phyloP scores from a whole-genome alignment of 1,140 invertebrate genomes.

The silkworm (Bombyx mori) region DNA sequence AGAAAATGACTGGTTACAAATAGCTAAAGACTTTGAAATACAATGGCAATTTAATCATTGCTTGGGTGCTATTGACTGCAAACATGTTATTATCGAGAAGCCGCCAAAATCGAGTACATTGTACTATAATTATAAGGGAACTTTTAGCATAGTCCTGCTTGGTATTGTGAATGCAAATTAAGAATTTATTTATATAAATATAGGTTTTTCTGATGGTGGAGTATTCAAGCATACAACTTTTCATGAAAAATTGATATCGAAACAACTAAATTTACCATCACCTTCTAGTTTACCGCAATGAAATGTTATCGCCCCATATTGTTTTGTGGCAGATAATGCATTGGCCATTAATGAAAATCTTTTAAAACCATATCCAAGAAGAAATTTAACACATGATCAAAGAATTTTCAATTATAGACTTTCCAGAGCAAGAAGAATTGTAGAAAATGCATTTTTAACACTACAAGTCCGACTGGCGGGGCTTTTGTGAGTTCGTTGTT shows the following conservation, averaged over 20 bases:
- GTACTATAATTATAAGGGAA: constrained; percentile 3
- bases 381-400: too few species aligned
- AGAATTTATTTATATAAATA: constrained; percentile 5
- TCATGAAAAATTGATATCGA: neutral
- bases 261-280: too few species aligned
- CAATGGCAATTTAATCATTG: constrained; percentile 6
- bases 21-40: constrained; percentile 1
- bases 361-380: too few species aligned
- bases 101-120: neutral
- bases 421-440: too few species aligned
- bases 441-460: too few species aligned
- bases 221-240: neutral
- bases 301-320: too few species aligned
- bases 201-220: neutral
- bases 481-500: too few species aligned
- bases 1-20: constrained; percentile 1
- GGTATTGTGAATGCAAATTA: constrained; percentile 6
- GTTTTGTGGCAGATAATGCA: too few species aligned
- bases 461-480: too few species aligned
- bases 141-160: constrained; percentile 3
- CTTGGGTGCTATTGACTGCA: neutral
- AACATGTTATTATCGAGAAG: constrained; percentile 5
- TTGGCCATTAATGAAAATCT: too few species aligned
- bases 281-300: too few species aligned
- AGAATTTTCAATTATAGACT: too few species aligned